These are phyloP conservation scores for Pseudopipra pipra DNA, from an alignment of 2,113 vertebrate genomes.

Conservation along the genomic window DNA sequence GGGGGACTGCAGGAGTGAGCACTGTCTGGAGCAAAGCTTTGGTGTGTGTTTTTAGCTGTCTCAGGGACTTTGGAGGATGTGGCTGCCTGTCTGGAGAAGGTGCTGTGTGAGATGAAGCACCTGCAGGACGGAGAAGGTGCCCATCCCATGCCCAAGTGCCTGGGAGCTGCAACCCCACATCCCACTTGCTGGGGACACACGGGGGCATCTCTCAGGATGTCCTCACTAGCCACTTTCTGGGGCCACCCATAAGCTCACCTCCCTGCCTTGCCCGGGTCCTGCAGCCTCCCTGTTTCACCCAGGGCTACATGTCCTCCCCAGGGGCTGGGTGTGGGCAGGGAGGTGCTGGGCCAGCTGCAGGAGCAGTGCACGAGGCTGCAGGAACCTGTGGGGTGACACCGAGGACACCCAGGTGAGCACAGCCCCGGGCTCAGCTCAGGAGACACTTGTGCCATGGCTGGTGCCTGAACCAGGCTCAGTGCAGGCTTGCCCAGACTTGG, in stretches of 20 bases:
- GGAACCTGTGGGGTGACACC: not conserved
- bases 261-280: not conserved
- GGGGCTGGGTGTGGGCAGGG: conserved; percentile 26
- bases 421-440: fast-evolving
- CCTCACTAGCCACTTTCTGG: not conserved
- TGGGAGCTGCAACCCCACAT: not conserved
- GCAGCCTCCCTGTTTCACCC: not conserved
- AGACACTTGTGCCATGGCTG: not conserved
- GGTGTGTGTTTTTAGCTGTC: conserved; percentile 2
- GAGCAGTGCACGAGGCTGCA: conserved; percentile 20
- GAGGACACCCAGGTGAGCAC: conserved; percentile 25
- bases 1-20: not conserved
- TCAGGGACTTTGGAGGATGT: not conserved
- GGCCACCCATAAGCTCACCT: not conserved
- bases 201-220: not conserved
- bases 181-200: fast-evolving
- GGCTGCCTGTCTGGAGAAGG: not conserved
- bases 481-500: not conserved
- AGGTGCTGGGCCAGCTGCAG: conserved; percentile 31
- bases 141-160: not conserved
- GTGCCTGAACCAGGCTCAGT: not conserved
- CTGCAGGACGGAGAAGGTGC: not conserved
- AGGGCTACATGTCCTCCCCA: not conserved
- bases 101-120: not conserved
- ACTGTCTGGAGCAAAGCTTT: not conserved